Evolutionary conservation across 2,888 invertebrate genomes (phyloP).

Genomic region (Lithodes maja): DNA sequence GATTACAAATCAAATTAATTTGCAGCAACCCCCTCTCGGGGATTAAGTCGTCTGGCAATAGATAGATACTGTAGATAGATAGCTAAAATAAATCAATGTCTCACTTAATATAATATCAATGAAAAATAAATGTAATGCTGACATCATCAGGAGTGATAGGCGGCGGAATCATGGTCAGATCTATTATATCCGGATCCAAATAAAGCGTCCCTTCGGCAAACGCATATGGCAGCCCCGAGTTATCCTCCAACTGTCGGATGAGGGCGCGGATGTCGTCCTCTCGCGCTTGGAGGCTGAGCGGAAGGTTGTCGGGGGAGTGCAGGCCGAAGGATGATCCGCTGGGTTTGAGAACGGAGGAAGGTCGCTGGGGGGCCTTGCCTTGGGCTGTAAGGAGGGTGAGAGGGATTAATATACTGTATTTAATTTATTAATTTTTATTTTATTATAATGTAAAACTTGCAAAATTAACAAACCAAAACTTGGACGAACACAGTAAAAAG

Average conservation of each 20-base stretch:
- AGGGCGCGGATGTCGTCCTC: constrained; percentile 64
- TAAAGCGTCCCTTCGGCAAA: constrained; percentile 77
- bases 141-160: constrained; percentile 87
- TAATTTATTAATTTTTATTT: no score
- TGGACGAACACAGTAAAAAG: no score
- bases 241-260: constrained; percentile 66
- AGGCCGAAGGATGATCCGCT: constrained; percentile 75
- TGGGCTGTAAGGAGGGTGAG: constrained; percentile 1
- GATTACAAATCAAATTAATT: no score
- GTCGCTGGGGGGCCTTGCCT: constrained; percentile 60
- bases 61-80: no score
- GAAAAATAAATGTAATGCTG: constrained; percentile 21
- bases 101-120: no score
- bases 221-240: constrained; percentile 65
- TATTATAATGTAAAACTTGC: no score
- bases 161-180: constrained; percentile 90
- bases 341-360: constrained; percentile 72
- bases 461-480: no score
- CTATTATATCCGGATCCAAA: constrained; percentile 91
- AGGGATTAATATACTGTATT: no score
- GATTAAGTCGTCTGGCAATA: no score
- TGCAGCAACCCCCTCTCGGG: no score
- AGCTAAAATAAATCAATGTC: no score
- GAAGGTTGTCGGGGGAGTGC: constrained; percentile 70
- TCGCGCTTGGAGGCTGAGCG: constrained; percentile 64